These are phyloP conservation scores for Mystacornis crossleyi DNA, from an alignment of 2,113 vertebrate species.

Conservation along the genomic window DNA sequence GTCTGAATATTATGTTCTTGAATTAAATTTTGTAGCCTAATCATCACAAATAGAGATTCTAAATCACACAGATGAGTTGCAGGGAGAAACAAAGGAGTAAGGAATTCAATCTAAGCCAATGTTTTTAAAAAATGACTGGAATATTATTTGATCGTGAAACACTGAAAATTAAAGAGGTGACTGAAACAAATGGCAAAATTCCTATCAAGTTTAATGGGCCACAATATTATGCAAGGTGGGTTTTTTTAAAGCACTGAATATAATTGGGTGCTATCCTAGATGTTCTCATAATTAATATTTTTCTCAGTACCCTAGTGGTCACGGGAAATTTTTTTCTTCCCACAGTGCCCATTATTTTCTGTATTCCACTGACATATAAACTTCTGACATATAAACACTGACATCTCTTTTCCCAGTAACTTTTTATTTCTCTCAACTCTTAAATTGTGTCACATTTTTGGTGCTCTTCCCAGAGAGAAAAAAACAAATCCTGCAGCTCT, in stretches of 20 bases:
- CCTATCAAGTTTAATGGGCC: background rate
- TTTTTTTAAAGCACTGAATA: background rate
- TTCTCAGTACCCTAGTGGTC: background rate
- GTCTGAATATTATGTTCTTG: background rate
- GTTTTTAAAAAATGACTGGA: background rate
- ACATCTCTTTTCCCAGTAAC: background rate
- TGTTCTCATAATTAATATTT: background rate
- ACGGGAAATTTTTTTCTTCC: background rate
- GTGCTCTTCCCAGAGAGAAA: background rate
- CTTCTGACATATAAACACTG: background rate
- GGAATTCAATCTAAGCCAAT: background rate
- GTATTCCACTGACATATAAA: background rate
- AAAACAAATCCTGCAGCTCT: background rate
- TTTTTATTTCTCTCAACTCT: background rate
- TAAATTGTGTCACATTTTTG: background rate
- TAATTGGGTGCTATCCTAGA: background rate
- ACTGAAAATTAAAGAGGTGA: background rate
- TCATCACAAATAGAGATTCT: background rate
- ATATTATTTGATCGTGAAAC: background rate
- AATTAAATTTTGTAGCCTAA: slow-evolving; percentile 8
- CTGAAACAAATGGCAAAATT: background rate
- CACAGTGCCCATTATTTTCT: background rate
- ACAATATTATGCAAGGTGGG: background rate
- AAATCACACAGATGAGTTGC: background rate
- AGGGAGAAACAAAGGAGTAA: background rate